Percentiles rank a stretch among this genome's conserved stretches.
Conservation (phyloP, 2,797 vertebrate genomes). For the Picus viridis region DNA sequence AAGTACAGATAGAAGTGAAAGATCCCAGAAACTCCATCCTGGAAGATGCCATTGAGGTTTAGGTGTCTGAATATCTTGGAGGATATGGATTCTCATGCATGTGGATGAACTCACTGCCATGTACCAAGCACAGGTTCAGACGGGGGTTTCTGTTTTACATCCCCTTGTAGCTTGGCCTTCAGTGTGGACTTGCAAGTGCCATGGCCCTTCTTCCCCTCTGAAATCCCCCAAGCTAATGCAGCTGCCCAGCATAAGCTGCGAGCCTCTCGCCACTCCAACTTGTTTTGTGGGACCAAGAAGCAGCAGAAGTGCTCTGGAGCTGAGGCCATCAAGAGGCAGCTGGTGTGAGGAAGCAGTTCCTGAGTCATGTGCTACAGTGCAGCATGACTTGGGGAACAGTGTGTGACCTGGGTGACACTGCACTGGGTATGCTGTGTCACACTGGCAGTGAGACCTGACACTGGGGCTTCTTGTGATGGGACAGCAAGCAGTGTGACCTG, state of each 20-base stretch:
- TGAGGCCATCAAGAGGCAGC: background rate
- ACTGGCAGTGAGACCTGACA: too few relatives aligned
- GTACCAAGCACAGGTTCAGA: background rate
- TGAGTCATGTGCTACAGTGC: background rate
- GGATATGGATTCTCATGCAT: background rate
- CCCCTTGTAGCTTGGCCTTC: background rate
- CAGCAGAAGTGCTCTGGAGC: background rate
- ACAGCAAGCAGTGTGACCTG: background rate
- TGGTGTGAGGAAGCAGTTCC: background rate
- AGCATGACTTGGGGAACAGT: accelerated
- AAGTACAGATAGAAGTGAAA: background rate
- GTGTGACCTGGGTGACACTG: accelerated
- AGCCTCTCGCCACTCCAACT: background rate
- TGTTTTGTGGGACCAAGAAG: background rate
- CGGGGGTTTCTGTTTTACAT: background rate
- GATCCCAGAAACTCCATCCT: background rate
- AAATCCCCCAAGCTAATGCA: background rate
- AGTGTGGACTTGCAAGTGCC: background rate
- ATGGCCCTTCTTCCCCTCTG: background rate
- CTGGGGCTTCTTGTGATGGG: too few relatives aligned
- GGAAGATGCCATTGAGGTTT: background rate
- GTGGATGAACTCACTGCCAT: background rate
- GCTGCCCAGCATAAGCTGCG: background rate
- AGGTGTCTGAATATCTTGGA: background rate
- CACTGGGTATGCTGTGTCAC: too few relatives aligned